Conservation (phyloP, 2,797 vertebrate genomes). For the Iguana delicatissima region DNA sequence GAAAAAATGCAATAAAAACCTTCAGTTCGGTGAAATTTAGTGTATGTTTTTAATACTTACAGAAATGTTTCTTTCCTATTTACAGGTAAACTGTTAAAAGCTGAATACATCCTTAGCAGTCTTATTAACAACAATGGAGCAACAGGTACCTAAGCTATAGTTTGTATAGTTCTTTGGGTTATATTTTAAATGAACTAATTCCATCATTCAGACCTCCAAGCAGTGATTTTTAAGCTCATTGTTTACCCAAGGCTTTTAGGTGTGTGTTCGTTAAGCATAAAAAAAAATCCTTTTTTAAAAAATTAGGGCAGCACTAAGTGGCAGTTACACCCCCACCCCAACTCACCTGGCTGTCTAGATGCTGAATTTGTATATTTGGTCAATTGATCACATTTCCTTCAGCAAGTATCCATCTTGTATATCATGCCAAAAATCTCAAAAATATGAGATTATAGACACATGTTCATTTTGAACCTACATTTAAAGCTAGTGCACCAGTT, state of each 20-base stretch:
- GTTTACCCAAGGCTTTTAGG: neutral
- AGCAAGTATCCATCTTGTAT: neutral
- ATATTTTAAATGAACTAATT: neutral
- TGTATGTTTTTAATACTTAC: accelerated
- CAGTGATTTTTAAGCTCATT: neutral
- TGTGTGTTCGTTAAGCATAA: neutral
- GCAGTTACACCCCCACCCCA: neutral
- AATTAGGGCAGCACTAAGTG: neutral
- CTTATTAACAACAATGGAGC: constrained; percentile 87
- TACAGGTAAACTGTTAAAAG: constrained; percentile 94
- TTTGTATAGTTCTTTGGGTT: neutral
- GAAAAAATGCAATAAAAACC: neutral
- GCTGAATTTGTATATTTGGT: neutral
- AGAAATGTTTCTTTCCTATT: neutral
- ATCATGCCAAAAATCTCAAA: neutral
- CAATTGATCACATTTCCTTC: neutral
- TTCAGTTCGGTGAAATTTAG: neutral
- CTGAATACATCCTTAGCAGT: constrained; percentile 92
- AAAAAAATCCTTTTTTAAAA: no score
- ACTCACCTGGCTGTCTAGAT: neutral
- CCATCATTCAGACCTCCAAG: neutral
- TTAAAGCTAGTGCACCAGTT: no score
- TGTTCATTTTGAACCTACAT: neutral
- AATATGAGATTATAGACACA: neutral
- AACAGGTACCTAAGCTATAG: constrained; percentile 80